Evolutionary conservation across 2,797 vertebrate genomes (phyloP).

Genomic region (Phrynocephalus vlangalii): DNA sequence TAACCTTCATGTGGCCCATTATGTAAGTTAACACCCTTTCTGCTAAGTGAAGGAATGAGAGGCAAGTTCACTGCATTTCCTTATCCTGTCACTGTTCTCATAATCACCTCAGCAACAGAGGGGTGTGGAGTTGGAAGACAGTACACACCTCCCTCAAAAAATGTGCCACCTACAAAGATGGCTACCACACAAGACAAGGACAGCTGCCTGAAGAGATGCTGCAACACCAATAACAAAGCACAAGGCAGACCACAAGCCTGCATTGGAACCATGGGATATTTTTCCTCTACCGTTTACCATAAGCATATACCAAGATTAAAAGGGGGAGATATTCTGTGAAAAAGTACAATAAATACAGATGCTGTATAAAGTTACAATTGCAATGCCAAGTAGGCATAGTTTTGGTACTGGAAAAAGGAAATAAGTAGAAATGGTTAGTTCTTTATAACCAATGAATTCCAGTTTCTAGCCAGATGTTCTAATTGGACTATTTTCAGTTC

Average conservation of each 20-base stretch:
- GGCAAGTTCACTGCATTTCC: neutral
- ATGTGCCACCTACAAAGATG: no score
- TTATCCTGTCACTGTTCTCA: neutral
- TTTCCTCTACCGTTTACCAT: neutral
- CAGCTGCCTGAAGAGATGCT: no score
- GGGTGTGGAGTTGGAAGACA: neutral
- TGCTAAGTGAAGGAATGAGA: neutral
- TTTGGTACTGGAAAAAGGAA: neutral
- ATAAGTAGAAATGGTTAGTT: no score
- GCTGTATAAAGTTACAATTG: neutral
- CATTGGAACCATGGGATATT: neutral
- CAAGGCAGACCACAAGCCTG: neutral
- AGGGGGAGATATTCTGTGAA: neutral
- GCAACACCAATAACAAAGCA: neutral
- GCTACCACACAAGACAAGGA: no score
- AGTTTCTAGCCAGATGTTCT: neutral
- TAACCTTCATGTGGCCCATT: neutral
- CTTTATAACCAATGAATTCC: neutral
- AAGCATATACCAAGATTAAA: neutral
- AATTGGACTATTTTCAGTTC: neutral
- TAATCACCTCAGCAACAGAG: neutral
- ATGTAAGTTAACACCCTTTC: neutral
- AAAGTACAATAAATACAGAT: neutral
- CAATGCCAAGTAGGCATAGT: neutral
- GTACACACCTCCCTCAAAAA: no score